phyloP scores from a whole-genome alignment of 2,113 vertebrate species.

The Gallinago undulata region DNA sequence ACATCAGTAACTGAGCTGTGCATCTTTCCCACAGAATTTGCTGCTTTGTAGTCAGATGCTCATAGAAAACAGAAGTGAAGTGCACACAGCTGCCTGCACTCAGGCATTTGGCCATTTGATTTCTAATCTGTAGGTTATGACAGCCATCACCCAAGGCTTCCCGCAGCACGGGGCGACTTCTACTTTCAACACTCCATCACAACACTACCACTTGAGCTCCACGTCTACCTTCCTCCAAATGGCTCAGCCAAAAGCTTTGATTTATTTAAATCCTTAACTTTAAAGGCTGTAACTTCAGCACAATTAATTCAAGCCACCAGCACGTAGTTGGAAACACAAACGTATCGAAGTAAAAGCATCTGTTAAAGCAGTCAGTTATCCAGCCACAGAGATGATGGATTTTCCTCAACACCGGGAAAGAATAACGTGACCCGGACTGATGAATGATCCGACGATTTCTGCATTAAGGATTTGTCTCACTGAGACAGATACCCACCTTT shows the following conservation, averaged over 20 bases:
- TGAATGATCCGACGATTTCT: not conserved
- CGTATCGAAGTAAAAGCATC: conserved; percentile 7
- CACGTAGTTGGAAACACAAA: not conserved
- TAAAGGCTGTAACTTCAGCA: not conserved
- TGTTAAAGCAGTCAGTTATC: not conserved
- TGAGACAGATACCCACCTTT: conserved; percentile 75
- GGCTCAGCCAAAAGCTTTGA: not conserved
- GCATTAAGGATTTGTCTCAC: not conserved
- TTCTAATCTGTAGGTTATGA: not conserved
- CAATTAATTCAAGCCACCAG: not conserved
- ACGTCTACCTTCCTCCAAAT: not conserved
- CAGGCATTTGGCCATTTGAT: not conserved
- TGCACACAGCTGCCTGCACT: not conserved
- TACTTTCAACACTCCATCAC: not conserved
- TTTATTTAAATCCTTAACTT: conserved; percentile 21
- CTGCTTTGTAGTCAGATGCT: not conserved
- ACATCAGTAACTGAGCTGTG: not conserved
- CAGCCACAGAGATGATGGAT: not conserved
- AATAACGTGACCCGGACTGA: not conserved
- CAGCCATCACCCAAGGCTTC: not conserved
- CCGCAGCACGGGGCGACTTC: not conserved
- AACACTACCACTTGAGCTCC: not conserved
- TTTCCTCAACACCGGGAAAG: not conserved
- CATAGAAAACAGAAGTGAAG: not conserved
- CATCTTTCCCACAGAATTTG: not conserved